phyloP scores from a whole-genome alignment of 2,888 invertebrate genomes.

The Galeopsomyia nigrocyanea region DNA sequence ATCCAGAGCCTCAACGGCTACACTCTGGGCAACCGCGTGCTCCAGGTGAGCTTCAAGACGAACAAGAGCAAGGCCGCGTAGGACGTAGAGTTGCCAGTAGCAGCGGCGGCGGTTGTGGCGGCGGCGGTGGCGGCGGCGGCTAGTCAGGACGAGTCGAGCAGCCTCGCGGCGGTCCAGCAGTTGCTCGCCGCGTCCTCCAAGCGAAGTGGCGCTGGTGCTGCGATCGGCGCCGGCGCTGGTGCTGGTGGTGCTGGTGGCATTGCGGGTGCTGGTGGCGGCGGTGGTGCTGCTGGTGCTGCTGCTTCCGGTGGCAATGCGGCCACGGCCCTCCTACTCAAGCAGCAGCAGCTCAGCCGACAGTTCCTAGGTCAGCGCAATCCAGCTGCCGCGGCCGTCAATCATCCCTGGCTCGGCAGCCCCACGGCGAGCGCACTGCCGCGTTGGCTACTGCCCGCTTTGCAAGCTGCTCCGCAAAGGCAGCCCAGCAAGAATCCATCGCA shows the following conservation, averaged over 20 bases:
- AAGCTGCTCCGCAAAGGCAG: slow-evolving; percentile 3
- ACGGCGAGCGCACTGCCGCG: slow-evolving; percentile 11
- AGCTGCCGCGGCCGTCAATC: slow-evolving; percentile 14
- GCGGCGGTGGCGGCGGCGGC: slow-evolving; percentile 38
- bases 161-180: slow-evolving; percentile 40
- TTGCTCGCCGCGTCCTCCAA: slow-evolving; percentile 8
- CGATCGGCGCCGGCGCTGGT: slow-evolving; percentile 27
- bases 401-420: slow-evolving; percentile 20
- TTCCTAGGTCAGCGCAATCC: slow-evolving; percentile 33
- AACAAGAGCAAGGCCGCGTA: slow-evolving; percentile 83
- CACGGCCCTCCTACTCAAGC: slow-evolving; percentile 32
- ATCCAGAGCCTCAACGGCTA: slow-evolving; percentile 94
- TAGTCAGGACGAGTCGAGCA: slow-evolving; percentile 4
- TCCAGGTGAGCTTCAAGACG: slow-evolving; percentile 94
- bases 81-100: slow-evolving; percentile 64
- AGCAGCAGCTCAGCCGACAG: slow-evolving; percentile 35
- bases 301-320: neutral
- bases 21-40: slow-evolving; percentile 89
- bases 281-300: slow-evolving; percentile 15
- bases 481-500: slow-evolving; percentile 7
- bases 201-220: slow-evolving; percentile 16
- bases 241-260: slow-evolving; percentile 12
- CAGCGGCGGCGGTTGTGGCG: slow-evolving; percentile 42
- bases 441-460: slow-evolving; percentile 29
- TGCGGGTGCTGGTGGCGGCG: slow-evolving; percentile 7